Evolutionary conservation across 2,797 vertebrate genomes (phyloP).

Genomic region (Crypturellus tataupa): DNA sequence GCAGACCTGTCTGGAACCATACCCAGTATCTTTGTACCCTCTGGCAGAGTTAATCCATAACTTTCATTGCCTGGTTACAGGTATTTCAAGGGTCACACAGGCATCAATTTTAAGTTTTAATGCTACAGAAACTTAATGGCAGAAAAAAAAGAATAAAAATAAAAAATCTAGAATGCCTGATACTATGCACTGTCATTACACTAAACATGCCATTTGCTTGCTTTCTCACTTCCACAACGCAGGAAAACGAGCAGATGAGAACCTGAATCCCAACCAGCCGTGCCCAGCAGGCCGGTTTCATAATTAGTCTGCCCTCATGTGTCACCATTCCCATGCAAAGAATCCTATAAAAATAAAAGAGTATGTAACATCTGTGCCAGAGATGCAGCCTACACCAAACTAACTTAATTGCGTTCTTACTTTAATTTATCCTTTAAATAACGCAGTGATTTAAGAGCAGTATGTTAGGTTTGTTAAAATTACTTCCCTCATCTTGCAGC

Average conservation of each 20-base stretch:
- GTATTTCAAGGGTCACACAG: not conserved
- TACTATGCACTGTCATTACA: not conserved
- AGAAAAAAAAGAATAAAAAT: not conserved
- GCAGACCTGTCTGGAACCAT: not conserved
- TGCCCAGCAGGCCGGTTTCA: not conserved
- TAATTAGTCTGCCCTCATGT: not conserved
- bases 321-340: not conserved
- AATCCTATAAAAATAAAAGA: not conserved
- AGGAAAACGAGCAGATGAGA: not conserved
- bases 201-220: not conserved
- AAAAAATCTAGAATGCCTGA: accelerated
- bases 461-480: not conserved
- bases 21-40: not conserved
- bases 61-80: not conserved
- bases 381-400: not conserved
- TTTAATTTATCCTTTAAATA: not conserved
- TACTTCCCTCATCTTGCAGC: not conserved
- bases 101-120: not conserved
- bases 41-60: not conserved
- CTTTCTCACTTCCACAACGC: not conserved
- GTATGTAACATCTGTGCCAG: not conserved
- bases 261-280: not conserved
- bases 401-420: not conserved
- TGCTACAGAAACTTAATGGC: not conserved
- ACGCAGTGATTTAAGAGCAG: not conserved